Conservation (phyloP, 2,797 vertebrate genomes). For the Alfaro cultratus region DNA sequence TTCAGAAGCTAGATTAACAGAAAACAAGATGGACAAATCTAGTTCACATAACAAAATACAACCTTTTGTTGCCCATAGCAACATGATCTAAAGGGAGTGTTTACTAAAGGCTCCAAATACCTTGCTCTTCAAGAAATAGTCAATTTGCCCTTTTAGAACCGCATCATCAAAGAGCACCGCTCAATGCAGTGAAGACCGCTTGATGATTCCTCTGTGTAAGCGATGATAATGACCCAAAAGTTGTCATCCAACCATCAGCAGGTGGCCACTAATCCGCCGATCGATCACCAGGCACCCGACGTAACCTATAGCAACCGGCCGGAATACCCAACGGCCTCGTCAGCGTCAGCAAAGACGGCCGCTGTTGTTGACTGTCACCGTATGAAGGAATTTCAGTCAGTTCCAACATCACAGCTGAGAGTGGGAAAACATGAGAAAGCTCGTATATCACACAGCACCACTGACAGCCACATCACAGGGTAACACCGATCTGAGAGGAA, state of each 20-base stretch:
- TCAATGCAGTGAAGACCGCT: slow-evolving; percentile 42
- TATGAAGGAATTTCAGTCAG: slow-evolving; percentile 35
- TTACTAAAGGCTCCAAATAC: slow-evolving; percentile 2
- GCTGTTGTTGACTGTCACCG: slow-evolving; percentile 43
- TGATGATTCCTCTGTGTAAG: slow-evolving; percentile 42
- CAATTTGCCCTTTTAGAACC: slow-evolving; percentile 18
- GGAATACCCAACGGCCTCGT: slow-evolving; percentile 46
- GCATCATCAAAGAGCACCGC: slow-evolving; percentile 22
- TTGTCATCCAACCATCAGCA: slow-evolving; percentile 31
- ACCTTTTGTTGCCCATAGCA: not conserved
- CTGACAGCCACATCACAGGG: slow-evolving; percentile 13
- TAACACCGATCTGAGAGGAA: slow-evolving; percentile 16
- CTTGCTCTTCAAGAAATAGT: slow-evolving; percentile 15
- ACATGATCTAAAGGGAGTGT: not conserved
- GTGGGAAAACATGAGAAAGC: slow-evolving; percentile 26
- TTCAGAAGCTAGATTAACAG: not conserved
- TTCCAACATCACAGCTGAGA: slow-evolving; percentile 44
- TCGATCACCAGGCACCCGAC: slow-evolving; percentile 50
- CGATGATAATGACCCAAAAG: slow-evolving; percentile 35
- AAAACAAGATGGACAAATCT: slow-evolving; percentile 7
- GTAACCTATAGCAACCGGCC: slow-evolving; percentile 36
- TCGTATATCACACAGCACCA: slow-evolving; percentile 34
- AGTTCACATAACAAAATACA: slow-evolving; percentile 1
- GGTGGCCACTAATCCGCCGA: slow-evolving; percentile 40
- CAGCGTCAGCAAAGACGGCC: slow-evolving; percentile 17